Evolutionary conservation across 2,797 vertebrate genomes (phyloP), one percentile per base, ranked within the genome.

Genomic region (Pipistrellus pipistrellus): DNA sequence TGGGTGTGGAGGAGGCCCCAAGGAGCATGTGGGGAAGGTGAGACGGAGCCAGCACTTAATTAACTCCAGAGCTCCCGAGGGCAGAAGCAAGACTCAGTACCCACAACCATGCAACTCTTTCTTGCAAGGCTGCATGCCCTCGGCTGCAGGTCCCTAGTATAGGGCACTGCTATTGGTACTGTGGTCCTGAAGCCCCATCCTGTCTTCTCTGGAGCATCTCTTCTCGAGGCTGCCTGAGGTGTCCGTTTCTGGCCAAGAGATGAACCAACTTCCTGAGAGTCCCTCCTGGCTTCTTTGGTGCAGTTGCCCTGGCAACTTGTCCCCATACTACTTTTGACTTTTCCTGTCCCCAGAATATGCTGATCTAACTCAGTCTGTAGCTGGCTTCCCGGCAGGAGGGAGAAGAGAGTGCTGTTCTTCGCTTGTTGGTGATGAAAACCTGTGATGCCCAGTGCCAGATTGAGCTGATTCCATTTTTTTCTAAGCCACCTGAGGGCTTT

Each of bases 21-120:
- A 66, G 90, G 88, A 71, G 13, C 32, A 38, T 14, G 68, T 77
- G 7, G n/a, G 69, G 73, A 51, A 55, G 76, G 38, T 44, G 75
- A 89, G 72, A 87, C 62, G 6, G 62, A 95, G 85, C 57, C 51
- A 75, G 66, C 32, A 15, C 44, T 94, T 95, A 93, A 69, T 96
- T 84, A 95, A 95, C 84, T 41, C 68, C 73, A 59, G 88, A 78
- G 38, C 46, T 78, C 53, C 69, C 41, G 23, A 35, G 85, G 78
- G 46, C 27, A 27, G 64, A 2, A 68, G 25, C 55, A 27, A 13
- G 13, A 13, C 23, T 77, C n/a, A 46, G 59, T n/a, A 53, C 53
- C 69, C 12, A 3, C 76, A 66, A 41, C 12, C 13, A 2, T 55
- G 51, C 20, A n/a, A 30, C 57, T 46, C 15, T 8, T 48, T 23